Base-by-base conservation (phyloP, 2,797 vertebrate species). In the Anomalospiza imberbis region DNA sequence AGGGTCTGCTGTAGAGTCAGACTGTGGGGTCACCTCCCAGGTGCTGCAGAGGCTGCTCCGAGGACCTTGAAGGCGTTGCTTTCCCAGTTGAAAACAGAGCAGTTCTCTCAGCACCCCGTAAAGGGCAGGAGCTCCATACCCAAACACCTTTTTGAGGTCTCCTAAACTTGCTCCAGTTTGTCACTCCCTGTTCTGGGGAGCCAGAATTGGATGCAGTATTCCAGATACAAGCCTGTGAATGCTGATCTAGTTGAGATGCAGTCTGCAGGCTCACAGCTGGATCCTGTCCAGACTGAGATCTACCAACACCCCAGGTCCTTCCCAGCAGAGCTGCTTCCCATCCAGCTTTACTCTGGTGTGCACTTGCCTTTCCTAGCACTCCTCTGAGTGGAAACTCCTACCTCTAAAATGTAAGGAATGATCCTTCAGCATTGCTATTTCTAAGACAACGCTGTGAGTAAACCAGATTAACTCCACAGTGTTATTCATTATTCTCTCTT, bases 401-500 rank as follows among this genome's bases (percentile, higher is more conserved):
- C 29, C 25, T 16, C 48, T 51, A 44, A 58, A 83, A 32, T 66
- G 11, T 74, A 40, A 85, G 48, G 65, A 90, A 83, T 54, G 32
- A 31, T 40, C 29, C 20, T 85, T 88, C 44, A 61, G 68, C 68
- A 24, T 22, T 40, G 40, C 25, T 68, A 47, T 73, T 94, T 88
- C 83, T 48, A 67, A 73, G 70, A 62, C 40, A 88, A 32, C 3
- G 1, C 65, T 71, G n/a, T 82, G 71, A 55, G 74, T 81, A 88
- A 93, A 77, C 42, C 26, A 0, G 3, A 78, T 88, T 77, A 88
- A 58, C 67, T 57, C 42, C 58, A 66, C 48, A 77, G 13, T 71
- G 80, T 80, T 88, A 74, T 67, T 92, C 76, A 61, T 86, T 94
- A 77, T 80, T 94, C 57, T 91, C 40, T 93, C 50, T 92, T 90